These are phyloP conservation scores for Pangasius mekongensis DNA, from an alignment of 2,797 vertebrate species.

Conservation along the genomic window DNA sequence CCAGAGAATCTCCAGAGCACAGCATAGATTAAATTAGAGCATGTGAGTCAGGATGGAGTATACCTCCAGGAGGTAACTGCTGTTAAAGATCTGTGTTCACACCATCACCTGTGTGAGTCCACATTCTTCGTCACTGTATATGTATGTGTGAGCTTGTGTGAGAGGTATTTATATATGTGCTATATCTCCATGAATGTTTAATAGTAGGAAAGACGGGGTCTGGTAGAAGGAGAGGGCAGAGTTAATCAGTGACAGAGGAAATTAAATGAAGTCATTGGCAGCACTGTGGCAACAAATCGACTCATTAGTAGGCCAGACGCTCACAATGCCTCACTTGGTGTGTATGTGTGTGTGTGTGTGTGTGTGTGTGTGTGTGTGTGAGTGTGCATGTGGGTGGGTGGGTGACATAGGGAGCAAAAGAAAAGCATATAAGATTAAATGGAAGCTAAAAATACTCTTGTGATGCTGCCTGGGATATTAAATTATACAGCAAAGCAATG, in stretches of 20 bases:
- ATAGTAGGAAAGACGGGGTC: slow-evolving; percentile 35
- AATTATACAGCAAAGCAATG: slow-evolving; percentile 46
- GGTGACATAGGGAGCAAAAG: slow-evolving; percentile 44
- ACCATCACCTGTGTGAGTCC: slow-evolving; percentile 10
- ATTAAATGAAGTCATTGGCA: slow-evolving; percentile 47
- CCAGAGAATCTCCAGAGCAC: slow-evolving; percentile 18
- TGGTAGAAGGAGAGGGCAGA: slow-evolving; percentile 33
- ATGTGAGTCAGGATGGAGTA: background rate
- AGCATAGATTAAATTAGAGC: slow-evolving; percentile 36
- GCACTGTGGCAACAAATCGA: slow-evolving; percentile 38
- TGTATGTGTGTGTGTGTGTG: slow-evolving; percentile 5
- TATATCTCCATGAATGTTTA: slow-evolving; percentile 46
- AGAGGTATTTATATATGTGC: slow-evolving; percentile 22
- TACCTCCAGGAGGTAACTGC: slow-evolving; percentile 13
- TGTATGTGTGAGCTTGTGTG: background rate
- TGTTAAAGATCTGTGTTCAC: slow-evolving; percentile 10
- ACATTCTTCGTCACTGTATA: background rate
- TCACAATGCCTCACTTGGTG: slow-evolving; percentile 23
- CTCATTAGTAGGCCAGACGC: slow-evolving; percentile 43
- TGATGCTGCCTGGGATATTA: slow-evolving; percentile 21
- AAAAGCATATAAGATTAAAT: slow-evolving; percentile 59
- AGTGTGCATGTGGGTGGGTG: no score
- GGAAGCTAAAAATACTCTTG: slow-evolving; percentile 64
- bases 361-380: background rate
- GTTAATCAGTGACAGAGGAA: slow-evolving; percentile 57